These are phyloP conservation scores for Isurus oxyrinchus DNA, from an alignment of 2,113 vertebrate genomes.

Conservation along the genomic window DNA sequence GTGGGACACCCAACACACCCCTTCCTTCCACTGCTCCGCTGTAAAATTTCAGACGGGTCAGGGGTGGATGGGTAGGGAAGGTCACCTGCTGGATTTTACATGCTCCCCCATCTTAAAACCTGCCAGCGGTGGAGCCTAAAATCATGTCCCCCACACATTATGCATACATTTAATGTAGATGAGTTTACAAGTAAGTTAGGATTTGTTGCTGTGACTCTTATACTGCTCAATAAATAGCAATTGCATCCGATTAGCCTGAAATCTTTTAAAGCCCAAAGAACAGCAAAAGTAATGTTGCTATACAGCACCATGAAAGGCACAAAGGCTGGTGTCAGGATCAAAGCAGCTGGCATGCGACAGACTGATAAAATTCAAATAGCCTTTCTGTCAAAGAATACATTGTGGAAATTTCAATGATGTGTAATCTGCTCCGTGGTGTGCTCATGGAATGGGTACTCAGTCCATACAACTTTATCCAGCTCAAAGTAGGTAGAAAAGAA, in stretches of 20 bases:
- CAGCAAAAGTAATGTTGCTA: not conserved
- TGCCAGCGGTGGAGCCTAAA: too few relatives aligned
- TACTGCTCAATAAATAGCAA: not conserved
- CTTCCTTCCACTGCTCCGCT: too few relatives aligned
- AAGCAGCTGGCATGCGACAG: not conserved
- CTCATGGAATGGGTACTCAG: not conserved
- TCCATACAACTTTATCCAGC: not conserved
- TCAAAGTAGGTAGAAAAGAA: not conserved
- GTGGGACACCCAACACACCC: too few relatives aligned
- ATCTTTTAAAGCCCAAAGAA: not conserved
- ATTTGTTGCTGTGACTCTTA: not conserved
- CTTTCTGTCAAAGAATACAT: not conserved
- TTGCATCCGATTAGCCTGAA: not conserved
- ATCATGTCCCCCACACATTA: too few relatives aligned
- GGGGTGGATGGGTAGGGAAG: too few relatives aligned
- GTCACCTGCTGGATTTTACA: too few relatives aligned
- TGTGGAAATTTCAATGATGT: not conserved
- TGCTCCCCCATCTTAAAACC: too few relatives aligned
- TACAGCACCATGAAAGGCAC: not conserved
- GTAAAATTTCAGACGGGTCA: too few relatives aligned
- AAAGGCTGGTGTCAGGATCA: not conserved
- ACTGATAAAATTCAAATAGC: not conserved
- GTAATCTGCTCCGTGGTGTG: not conserved
- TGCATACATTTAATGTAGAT: not conserved
- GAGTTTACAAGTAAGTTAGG: not conserved